Percentiles rank a stretch among this genome's conserved stretches.
These are phyloP conservation scores for Erynnis tages DNA, from an alignment of 2,888 invertebrate genomes.

Conservation along the genomic window DNA sequence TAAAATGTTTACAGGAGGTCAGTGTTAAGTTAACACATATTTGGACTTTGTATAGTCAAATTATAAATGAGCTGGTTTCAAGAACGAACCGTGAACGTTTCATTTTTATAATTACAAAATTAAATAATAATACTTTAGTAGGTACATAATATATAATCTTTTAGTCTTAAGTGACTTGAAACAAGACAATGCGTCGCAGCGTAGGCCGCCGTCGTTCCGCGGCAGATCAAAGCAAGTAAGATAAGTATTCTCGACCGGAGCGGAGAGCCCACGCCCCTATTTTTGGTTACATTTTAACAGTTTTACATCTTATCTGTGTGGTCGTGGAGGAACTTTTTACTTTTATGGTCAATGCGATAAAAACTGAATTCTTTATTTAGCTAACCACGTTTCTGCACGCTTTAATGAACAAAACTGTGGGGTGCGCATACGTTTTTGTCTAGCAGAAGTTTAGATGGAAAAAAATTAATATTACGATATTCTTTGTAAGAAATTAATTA, in stretches of 20 bases:
- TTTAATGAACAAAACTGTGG: too few species aligned
- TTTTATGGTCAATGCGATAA: conserved; percentile 32
- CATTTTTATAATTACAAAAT: conserved; percentile 1
- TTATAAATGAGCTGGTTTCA: too few species aligned
- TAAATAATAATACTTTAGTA: too few species aligned
- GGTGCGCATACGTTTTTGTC: too few species aligned
- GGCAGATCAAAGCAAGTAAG: conserved; percentile 65
- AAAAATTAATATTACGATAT: too few species aligned
- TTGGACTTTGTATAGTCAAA: too few species aligned
- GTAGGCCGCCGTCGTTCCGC: conserved; percentile 39
- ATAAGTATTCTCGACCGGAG: conserved; percentile 62
- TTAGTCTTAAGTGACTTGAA: conserved; percentile 29
- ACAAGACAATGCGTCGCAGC: conserved; percentile 49
- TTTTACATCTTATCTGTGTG: conserved; percentile 53
- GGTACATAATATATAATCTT: conserved; percentile 1
- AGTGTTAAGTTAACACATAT: too few species aligned
- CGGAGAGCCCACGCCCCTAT: conserved; percentile 56
- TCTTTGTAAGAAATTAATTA: too few species aligned
- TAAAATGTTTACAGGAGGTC: too few species aligned
- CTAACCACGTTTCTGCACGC: background rate
- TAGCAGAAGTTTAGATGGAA: too few species aligned
- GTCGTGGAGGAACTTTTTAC: conserved; percentile 28
- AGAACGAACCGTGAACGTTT: background rate
- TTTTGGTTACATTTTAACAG: conserved; percentile 68
- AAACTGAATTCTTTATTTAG: conserved; percentile 23